Percentiles rank a stretch among this genome's conserved stretches.
Evolutionary conservation across 1,140 invertebrate genomes (phyloP).

Genomic region (Ooceraea biroi): DNA sequence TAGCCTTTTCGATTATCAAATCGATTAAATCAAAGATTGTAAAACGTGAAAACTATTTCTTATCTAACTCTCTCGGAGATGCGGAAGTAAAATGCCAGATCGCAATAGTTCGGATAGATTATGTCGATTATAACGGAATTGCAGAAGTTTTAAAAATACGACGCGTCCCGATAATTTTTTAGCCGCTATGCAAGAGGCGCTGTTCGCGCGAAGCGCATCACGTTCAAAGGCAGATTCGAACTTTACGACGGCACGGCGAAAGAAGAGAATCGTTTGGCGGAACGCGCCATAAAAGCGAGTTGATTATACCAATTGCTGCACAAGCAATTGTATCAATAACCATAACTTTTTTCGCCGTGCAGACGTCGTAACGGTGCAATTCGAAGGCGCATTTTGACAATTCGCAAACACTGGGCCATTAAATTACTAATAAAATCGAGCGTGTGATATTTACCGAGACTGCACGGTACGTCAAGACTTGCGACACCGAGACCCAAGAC

Average conservation of each 20-base stretch:
- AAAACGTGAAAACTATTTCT: neutral
- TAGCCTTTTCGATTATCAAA: neutral
- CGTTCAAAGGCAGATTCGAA: constrained; percentile 27
- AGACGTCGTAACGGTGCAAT: neutral
- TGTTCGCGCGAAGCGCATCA: neutral
- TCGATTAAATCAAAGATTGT: neutral
- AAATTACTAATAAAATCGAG: constrained; percentile 20
- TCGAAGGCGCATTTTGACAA: neutral
- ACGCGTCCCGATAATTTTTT: constrained; percentile 1
- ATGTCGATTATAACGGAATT: neutral
- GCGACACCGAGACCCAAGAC: too few relatives aligned
- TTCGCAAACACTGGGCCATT: constrained; percentile 2
- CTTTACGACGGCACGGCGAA: constrained; percentile 36
- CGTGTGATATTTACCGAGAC: neutral
- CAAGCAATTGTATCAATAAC: constrained; percentile 44
- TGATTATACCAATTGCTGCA: constrained; percentile 44
- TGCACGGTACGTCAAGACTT: too few relatives aligned
- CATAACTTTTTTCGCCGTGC: neutral
- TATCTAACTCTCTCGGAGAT: neutral
- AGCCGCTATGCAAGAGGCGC: neutral
- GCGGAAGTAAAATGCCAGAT: neutral
- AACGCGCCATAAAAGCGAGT: constrained; percentile 50
- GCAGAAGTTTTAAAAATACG: neutral
- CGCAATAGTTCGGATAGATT: neutral
- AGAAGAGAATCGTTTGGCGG: constrained; percentile 38